phyloP scores from a whole-genome alignment of 2,113 vertebrate genomes.

The Eleginops maclovinus region DNA sequence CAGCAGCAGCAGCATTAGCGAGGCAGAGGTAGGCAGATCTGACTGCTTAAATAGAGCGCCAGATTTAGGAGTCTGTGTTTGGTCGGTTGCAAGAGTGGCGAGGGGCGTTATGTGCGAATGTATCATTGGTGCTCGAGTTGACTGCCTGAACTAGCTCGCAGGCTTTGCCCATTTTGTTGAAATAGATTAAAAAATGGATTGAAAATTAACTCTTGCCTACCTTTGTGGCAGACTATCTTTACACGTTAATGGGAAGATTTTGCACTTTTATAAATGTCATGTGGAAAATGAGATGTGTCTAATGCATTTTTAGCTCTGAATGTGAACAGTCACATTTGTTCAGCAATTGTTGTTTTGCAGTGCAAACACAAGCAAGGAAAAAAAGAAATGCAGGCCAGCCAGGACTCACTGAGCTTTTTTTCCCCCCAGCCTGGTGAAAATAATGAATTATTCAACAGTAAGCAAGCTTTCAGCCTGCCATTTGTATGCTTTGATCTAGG shows the following conservation, averaged over 20 bases:
- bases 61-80: too few species aligned
- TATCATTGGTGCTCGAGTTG: too few species aligned
- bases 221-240: not conserved
- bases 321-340: conserved; percentile 77
- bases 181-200: too few species aligned
- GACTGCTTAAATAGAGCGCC: too few species aligned
- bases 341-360: conserved; percentile 85
- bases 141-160: too few species aligned
- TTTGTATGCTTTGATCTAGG: conserved; percentile 96
- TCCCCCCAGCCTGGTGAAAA: conserved; percentile 91
- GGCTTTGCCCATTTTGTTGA: too few species aligned
- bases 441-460: conserved; percentile 96
- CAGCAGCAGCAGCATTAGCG: too few species aligned
- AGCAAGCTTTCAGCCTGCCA: conserved; percentile 96
- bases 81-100: too few species aligned
- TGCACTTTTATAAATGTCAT: conserved; percentile 11
- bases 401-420: conserved; percentile 86
- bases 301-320: conserved; percentile 63
- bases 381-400: conserved; percentile 75
- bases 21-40: too few species aligned
- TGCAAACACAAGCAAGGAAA: conserved; percentile 86
- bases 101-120: too few species aligned
- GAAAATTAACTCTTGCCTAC: too few species aligned
- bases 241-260: not conserved
- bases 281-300: conserved; percentile 16